Evolutionary conservation across 1,140 invertebrate species (phyloP).

Genomic region (Leptopilina boulardi): DNA sequence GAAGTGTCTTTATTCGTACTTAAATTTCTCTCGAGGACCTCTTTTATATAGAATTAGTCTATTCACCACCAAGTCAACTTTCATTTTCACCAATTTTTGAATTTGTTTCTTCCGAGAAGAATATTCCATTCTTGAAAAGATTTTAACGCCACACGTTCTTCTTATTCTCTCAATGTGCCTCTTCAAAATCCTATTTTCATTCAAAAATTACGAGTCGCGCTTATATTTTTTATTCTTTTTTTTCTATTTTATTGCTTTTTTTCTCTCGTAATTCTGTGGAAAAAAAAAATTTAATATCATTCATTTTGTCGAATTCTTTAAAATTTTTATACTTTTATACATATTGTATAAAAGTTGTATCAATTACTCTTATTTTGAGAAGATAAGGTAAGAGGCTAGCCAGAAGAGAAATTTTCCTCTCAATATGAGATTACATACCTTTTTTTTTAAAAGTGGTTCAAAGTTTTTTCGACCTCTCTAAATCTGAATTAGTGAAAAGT

Average conservation of each 20-base stretch:
- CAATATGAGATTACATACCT: too few species aligned
- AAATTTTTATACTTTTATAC: too few species aligned
- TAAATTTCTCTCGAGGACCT: not conserved
- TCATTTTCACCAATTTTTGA: slow-evolving; percentile 17
- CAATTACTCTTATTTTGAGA: too few species aligned
- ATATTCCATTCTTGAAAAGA: not conserved
- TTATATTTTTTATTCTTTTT: not conserved
- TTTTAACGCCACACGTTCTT: slow-evolving; percentile 4
- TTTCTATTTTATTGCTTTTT: not conserved
- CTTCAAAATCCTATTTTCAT: not conserved
- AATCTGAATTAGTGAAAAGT: too few species aligned
- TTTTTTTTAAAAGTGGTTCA: too few species aligned
- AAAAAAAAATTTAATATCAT: too few species aligned
- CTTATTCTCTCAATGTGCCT: not conserved
- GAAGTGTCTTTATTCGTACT: slow-evolving; percentile 24
- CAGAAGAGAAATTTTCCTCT: too few species aligned
- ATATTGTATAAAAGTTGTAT: too few species aligned
- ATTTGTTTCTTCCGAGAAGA: slow-evolving; percentile 17
- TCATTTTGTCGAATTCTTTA: too few species aligned
- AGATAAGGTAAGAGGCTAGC: too few species aligned
- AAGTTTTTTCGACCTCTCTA: too few species aligned
- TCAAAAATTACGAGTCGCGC: not conserved
- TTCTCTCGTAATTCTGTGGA: not conserved
- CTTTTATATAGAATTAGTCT: slow-evolving; percentile 19
- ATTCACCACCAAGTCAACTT: slow-evolving; percentile 10